Evolutionary conservation across 2,113 vertebrate species (phyloP), one percentile per base, ranked within the genome.

Genomic region (Balaeniceps rex): DNA sequence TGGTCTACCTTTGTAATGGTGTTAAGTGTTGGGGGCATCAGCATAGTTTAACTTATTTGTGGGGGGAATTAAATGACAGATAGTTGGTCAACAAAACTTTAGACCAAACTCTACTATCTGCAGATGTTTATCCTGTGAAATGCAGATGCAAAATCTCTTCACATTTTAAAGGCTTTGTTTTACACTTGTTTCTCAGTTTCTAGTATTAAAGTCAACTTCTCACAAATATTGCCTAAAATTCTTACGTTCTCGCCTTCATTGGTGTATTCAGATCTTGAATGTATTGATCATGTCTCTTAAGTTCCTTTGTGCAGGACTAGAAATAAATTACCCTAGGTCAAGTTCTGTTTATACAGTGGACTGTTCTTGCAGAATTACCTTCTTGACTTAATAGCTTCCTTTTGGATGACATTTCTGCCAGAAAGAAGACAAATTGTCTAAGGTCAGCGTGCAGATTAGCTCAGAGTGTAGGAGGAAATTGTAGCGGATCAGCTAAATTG

Each of bases 311-410:
- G 97, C 94, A 36, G 94, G 96, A 97, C 96, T 81, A 95, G 97
- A 95, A 97, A 98, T 97, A 97, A 98, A 98, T 98, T 97, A 98
- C 95, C 92, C 75, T 55, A 95, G 98, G 98, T 98, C 98, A 99
- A 98, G 98, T 97, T 98, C 97, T 99, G 98, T 98, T 99, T 98
- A 98, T 98, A 96, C 96, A 98, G 97, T 94, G 97, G 97, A 85
- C 98, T 95, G 94, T 94, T 97, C 97, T 90, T 96, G 98, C 94
- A 97, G 97, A 98, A 98, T 98, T 98, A 96, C 98, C 98, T 98
- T 98, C 98, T 98, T 98, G 97, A 97, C 98, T 98, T 99, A 99
- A 99, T 99, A 98, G 97, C 98, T 99, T 99, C 99, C 99, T 98
- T 98, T 98, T 54, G 97, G 98, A 88, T 97, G 98, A 98, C 98